These are phyloP conservation scores for Euspilapteryx auroguttella DNA, from an alignment of 2,888 invertebrate genomes.

Conservation along the genomic window DNA sequence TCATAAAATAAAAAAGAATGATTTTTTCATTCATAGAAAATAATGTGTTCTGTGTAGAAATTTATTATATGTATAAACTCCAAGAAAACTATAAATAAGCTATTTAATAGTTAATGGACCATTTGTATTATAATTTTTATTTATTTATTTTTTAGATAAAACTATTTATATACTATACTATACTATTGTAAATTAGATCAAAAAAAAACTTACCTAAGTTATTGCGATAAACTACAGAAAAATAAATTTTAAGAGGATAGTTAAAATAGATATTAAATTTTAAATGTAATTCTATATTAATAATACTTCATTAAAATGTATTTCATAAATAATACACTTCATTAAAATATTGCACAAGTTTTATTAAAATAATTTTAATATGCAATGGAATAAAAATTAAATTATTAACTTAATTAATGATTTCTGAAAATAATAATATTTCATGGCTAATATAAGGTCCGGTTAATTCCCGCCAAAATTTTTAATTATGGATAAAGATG, in stretches of 20 bases:
- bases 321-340: too few relatives aligned
- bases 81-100: slow-evolving; percentile 12
- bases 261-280: too few relatives aligned
- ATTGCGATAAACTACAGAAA: slow-evolving; percentile 15
- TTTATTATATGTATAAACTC: too few relatives aligned
- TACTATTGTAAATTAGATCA: slow-evolving; percentile 17
- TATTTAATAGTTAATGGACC: slow-evolving; percentile 32
- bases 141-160: slow-evolving; percentile 36
- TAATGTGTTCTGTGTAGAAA: too few relatives aligned
- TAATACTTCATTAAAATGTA: too few relatives aligned
- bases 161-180: slow-evolving; percentile 16
- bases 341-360: too few relatives aligned
- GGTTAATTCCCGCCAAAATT: too few relatives aligned
- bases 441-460: slow-evolving; percentile 8
- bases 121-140: slow-evolving; percentile 28
- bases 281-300: too few relatives aligned
- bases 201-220: slow-evolving; percentile 9
- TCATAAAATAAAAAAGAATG: too few relatives aligned
- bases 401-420: not conserved
- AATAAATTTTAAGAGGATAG: slow-evolving; percentile 12
- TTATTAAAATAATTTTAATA: not conserved
- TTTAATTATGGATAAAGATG: too few relatives aligned
- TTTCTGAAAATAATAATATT: not conserved
- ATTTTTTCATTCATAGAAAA: too few relatives aligned
- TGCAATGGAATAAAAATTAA: not conserved